Base-by-base conservation (phyloP, 2,888 invertebrate genomes). In the Physocephala rufipes region DNA sequence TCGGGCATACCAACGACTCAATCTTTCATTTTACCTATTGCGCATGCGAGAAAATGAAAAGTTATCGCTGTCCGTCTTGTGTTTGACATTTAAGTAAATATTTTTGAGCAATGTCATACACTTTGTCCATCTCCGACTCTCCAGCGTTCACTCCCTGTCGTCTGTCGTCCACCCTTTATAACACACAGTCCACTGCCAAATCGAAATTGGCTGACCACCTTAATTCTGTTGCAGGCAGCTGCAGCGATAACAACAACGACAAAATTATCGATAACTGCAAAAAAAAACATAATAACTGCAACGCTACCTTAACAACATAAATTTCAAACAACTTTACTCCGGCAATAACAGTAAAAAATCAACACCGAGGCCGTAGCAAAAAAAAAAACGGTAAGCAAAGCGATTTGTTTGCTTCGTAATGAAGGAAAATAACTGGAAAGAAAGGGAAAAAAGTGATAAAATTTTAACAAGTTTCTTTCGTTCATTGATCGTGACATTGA, bases 401-500 rank as follows among this genome's bases (percentile, higher is more conserved):
- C 36, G 58, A 67, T 67, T 67, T 67, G 67, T 24, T 45, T 58
- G 21, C 45, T 21, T 58, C 45, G 43, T 15, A 26, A 59, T 26
- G 21, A 36, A 36, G 9, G 9, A 36, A 36, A 36, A 36, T 36
- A 36, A 9, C 9, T 4, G 36, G 9, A 36, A 36, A 36, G 9
- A 36, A 4, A 36, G 36, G 4, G n/a, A 24, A 67, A 67, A 43
- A 16, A 26, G 24, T 28, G 28, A n/a, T 59, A 59, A 67, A 67
- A 19, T 47, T 16, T 28, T 28, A 67, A 67, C 58, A 67, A 30
- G 51, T 30, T 63, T 59, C 61, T 4, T 9, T 15, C 36, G 36
- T 26, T 62, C 61, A 53, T 68, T 68, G 68, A 68, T 68, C 68
- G 62, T 68, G 68, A 68, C 68, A 28, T 24, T 68, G 68, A 68